Base-by-base conservation (phyloP, 2,797 vertebrate species). In the Cirrhinus mrigala region DNA sequence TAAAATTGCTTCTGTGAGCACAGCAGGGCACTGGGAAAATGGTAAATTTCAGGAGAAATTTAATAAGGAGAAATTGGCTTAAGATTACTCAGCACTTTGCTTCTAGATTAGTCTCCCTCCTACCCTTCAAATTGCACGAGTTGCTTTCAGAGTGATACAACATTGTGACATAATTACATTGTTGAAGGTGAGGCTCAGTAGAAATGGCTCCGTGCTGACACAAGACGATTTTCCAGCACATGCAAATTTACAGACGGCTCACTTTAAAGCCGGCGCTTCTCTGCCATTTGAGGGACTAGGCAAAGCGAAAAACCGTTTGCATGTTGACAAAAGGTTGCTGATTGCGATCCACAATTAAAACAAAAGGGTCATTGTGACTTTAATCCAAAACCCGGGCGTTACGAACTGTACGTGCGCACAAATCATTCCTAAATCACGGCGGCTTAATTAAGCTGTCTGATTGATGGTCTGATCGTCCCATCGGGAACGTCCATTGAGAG, bases 1-100 rank as follows among this genome's bases (percentile, higher is more conserved):
- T 66, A 44, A 82, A 78, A 84, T 86, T 74, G 84, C 81, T 90
- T 90, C 82, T 85, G 86, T 89, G 86, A 90, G 89, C 89, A 89
- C 88, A 87, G 88, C 80, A 81, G 85, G 84, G 78, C 79, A 83
- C 79, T 46, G 77, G 48, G 68, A 88, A 87, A 88, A 73, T 87
- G 79, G 84, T 44, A 92, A 92, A 92, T 95, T 96, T 96, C 95
- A 94, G 93, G 94, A 73, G 92, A 96, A 96, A 96, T 96, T 96
- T 94, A 96, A 96, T 97, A 95, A 96, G 96, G 94, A 95, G 94
- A 94, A 96, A 96, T 95, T 95, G 91, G 87, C 92, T 94, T 94
- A 94, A 94, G 93, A 95, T 96, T 96, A 96, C 95, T 96, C 95
- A 96, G 96, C 95, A 95, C 94, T 95, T 95, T 95, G 92, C 93